Conservation (phyloP, 2,888 invertebrate genomes). For the Eupithecia dodoneata region DNA sequence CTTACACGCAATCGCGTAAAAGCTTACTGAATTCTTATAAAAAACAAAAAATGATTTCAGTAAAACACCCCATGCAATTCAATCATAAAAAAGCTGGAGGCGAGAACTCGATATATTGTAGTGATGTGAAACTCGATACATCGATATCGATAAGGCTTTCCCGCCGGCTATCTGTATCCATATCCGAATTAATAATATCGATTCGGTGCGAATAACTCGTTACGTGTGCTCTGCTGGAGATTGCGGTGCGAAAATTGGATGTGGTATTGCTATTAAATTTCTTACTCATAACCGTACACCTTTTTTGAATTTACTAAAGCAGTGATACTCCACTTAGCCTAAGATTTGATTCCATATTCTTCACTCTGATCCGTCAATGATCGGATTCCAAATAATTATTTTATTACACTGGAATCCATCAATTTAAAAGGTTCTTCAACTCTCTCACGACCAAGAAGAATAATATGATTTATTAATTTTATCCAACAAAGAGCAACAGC, state of each 20-base stretch:
- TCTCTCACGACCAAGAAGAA: too few species aligned
- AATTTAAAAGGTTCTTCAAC: too few species aligned
- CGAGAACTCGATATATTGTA: constrained; percentile 60
- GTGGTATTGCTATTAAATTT: constrained; percentile 8
- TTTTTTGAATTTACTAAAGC: neutral
- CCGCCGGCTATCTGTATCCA: constrained; percentile 72
- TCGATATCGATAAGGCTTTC: constrained; percentile 61
- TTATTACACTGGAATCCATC: too few species aligned
- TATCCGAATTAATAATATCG: constrained; percentile 81
- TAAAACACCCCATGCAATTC: constrained; percentile 43
- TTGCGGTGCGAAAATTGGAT: constrained; percentile 39
- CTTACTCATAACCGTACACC: too few species aligned
- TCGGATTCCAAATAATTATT: too few species aligned
- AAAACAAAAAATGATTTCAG: constrained; percentile 38
- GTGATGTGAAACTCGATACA: constrained; percentile 46
- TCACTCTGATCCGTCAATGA: too few species aligned
- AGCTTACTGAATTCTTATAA: constrained; percentile 27
- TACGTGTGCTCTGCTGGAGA: constrained; percentile 59
- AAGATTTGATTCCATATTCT: neutral
- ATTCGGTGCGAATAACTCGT: constrained; percentile 68
- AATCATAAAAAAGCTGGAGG: constrained; percentile 63
- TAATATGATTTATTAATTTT: too few species aligned
- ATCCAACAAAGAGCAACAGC: too few species aligned
- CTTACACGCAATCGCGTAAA: constrained; percentile 35
- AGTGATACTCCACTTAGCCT: neutral